Base-by-base conservation (phyloP, 2,113 vertebrate species). In the Scytalopus superciliaris region DNA sequence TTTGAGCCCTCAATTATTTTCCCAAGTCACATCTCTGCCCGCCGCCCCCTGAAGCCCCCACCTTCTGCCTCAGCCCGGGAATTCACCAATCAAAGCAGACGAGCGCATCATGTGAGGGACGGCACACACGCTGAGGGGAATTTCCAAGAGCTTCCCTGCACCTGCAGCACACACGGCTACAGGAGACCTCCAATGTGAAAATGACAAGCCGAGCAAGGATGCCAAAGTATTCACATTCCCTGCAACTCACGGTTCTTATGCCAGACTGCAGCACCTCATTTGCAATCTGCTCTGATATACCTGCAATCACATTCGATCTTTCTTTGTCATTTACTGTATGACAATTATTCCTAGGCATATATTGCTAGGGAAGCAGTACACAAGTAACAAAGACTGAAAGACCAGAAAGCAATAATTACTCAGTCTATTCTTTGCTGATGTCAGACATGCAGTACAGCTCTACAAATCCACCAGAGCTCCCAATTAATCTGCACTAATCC, bases 261-360 rank as follows among this genome's bases (percentile, higher is more conserved):
- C 63, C 96, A 92, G 53, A 76, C 94, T 96, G 94, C 94, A 96
- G 96, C 92, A 76, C 9, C 92, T 92, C 31, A 93, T 94, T 89
- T 96, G 88, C 94, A 93, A 90, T 76, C 92, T 78, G 90, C 73
- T 89, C 80, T 23, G 52, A 81, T 76, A 82, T 7, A 87, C 56
- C 93, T 90, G 93, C 93, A 90, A 93, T 63, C 86, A 81, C 80
- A 82, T 57, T 92, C 67, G 83, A 69, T 84, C 76, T 92, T 76
- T 45, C 74, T 57, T 56, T 90, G 60, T 57, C 90, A 28, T 75
- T 72, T 83, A 57, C 68, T 14, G 23, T 45, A 68, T 25, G 37
- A 66, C 62, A 87, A 72, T 78, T 93, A 76, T 69, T 92, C 33
- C 53, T 35, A 56, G 63, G 73, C 28, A 19, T 66, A 72, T 90